Base-by-base conservation (phyloP, 1,140 invertebrate species). In the Chironomus tepperi region DNA sequence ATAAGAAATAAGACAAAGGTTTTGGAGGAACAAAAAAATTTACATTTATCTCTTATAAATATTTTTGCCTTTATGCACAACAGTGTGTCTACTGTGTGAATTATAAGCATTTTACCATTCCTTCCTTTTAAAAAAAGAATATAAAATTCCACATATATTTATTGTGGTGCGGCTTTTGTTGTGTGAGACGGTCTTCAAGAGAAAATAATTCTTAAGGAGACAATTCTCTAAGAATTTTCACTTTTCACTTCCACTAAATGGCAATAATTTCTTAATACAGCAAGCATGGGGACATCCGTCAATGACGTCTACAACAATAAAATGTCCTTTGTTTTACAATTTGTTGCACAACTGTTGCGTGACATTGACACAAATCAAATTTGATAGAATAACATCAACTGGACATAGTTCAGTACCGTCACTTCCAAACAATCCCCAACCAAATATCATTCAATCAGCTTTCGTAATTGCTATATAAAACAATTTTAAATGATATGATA, bases 101-200 rank as follows among this genome's bases (percentile, higher is more conserved):
- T 70, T 70, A 70, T 70, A 70, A 70, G 65, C 12, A 57, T 57
- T 57, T 57, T 57, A 15, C 5, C 47, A 8, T 57, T 57, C n/a
- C 47, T n/a, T 57, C 15, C 3, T 47, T 47, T 5, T 3, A 3
- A 47, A 47, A 57, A 57, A 57, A 9, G 47, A 57, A 57, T n/a
- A 57, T 12, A 57, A 57, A 57, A 57, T 12, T 12, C 47, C n/a
- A 57, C n/a, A 57, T 57, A 57, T 15, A 57, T 57, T 57, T 57
- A 15, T 57, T 57, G 47, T 57, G 3, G 12, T 57, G 47, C 12
- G 47, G 47, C n/a, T 12, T 57, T 15, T 1, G 24, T 34, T 34
- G 1, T 34, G 24, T 34, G 24, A 34, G 24, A 34, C 24, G 24
- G 5, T 34, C 24, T 34, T 34, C 24, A 5, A 34, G 24, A 2